These are phyloP conservation scores for Callipepla squamata DNA, from an alignment of 2,113 vertebrate species.

Conservation along the genomic window DNA sequence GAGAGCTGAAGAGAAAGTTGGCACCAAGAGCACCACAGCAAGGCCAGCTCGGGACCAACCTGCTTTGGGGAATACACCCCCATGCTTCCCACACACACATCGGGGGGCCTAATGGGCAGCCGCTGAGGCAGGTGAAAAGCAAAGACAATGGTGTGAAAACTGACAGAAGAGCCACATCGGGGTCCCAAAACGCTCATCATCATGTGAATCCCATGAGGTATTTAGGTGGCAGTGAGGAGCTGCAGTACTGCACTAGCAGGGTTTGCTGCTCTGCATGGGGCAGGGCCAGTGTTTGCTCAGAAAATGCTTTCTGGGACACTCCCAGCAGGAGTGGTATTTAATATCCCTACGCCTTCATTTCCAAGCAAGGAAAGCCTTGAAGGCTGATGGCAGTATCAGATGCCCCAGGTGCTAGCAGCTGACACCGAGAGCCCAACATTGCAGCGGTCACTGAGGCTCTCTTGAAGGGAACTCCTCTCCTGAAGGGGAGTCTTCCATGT, in stretches of 20 bases:
- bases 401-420: background rate
- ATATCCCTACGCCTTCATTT: background rate
- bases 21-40: constrained; percentile 40
- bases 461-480: background rate
- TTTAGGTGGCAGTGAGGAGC: background rate
- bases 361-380: accelerated
- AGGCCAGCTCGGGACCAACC: constrained; percentile 78
- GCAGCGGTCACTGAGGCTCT: accelerated
- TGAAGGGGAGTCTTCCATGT: background rate
- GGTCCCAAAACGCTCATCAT: background rate
- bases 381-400: background rate
- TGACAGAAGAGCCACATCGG: background rate
- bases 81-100: constrained; percentile 85
- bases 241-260: background rate
- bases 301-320: background rate
- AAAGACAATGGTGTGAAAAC: background rate
- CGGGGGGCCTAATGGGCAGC: constrained; percentile 79
- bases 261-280: background rate
- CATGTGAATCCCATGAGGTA: accelerated
- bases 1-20: background rate
- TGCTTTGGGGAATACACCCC: constrained; percentile 89
- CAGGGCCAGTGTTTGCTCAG: background rate
- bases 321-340: background rate
- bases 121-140: constrained; percentile 66
- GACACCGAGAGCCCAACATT: background rate